These are phyloP conservation scores for Helicoverpa assulta DNA, from an alignment of 2,888 invertebrate genomes.

Conservation along the genomic window DNA sequence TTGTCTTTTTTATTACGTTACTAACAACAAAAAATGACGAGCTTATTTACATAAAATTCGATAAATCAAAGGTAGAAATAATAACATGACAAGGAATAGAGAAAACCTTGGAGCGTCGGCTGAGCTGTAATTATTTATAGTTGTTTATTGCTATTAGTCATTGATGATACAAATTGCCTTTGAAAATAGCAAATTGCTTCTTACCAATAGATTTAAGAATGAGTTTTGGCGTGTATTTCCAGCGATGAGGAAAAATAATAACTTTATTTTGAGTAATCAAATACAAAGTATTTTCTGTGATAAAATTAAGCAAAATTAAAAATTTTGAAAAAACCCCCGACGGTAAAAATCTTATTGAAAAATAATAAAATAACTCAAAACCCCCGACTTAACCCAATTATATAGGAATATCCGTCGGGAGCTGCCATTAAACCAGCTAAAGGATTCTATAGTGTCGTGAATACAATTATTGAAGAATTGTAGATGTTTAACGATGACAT, in stretches of 20 bases:
- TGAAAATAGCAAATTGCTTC: neutral
- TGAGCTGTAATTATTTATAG: slow-evolving; percentile 16
- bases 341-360: no score
- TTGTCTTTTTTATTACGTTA: neutral
- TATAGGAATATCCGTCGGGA: no score
- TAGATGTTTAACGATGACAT: no score
- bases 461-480: no score
- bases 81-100: slow-evolving; percentile 7
- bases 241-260: neutral
- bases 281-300: neutral
- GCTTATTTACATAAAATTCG: neutral
- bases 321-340: no score
- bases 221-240: neutral
- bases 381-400: no score
- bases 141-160: slow-evolving; percentile 12
- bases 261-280: neutral
- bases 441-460: no score
- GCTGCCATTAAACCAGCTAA: no score
- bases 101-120: neutral
- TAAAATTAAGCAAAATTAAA: no score
- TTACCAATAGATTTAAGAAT: slow-evolving; percentile 11
- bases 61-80: slow-evolving; percentile 16
- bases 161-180: slow-evolving; percentile 13
- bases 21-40: neutral
- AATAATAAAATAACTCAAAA: no score